Percentiles rank a stretch among this genome's conserved stretches.
Conservation (phyloP, 2,797 vertebrate genomes). For the Schizopygopsis malacanthus region DNA sequence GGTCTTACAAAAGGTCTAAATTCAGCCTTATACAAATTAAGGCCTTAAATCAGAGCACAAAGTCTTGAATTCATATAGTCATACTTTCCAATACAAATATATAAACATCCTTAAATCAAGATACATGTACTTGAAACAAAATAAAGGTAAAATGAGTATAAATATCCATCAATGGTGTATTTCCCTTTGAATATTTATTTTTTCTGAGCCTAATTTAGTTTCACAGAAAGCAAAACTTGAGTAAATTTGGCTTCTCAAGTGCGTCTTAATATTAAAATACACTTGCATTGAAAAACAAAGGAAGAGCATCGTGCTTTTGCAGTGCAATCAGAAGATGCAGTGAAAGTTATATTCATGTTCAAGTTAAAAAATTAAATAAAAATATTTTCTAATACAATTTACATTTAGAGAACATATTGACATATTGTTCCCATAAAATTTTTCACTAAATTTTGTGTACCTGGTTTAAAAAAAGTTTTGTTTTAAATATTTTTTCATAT, state of each 20-base stretch:
- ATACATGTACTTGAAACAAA: no score
- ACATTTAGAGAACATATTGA: no score
- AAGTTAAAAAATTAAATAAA: neutral
- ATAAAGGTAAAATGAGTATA: no score
- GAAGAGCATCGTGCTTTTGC: neutral
- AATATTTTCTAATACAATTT: neutral
- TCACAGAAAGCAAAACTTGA: neutral
- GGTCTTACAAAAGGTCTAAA: neutral
- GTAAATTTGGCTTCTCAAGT: neutral
- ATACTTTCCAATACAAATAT: neutral
- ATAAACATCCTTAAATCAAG: neutral
- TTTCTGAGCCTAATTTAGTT: no score
- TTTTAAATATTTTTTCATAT: no score
- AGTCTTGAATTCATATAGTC: neutral
- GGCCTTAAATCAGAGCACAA: neutral
- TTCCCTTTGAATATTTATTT: neutral
- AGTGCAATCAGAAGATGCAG: neutral
- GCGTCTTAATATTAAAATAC: neutral
- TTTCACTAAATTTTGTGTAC: no score
- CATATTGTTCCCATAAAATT: no score
- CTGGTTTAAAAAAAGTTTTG: no score
- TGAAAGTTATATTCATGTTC: neutral
- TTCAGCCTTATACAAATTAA: neutral
- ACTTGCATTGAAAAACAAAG: neutral
- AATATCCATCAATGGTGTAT: no score